These are phyloP conservation scores for Caenorhabditis panamensis DNA, from an alignment of 2,888 invertebrate genomes.

Conservation along the genomic window DNA sequence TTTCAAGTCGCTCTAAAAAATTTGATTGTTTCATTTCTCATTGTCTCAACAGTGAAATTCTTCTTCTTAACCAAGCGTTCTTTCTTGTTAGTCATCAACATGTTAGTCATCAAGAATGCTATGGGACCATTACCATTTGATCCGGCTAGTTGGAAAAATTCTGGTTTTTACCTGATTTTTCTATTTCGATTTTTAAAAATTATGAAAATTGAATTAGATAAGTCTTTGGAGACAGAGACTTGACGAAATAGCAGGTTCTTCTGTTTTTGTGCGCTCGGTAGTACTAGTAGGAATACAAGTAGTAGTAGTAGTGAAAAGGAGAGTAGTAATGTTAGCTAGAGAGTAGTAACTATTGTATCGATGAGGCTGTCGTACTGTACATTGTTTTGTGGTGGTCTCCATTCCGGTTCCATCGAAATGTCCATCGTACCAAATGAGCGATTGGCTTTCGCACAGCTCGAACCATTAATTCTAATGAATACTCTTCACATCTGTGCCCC, in stretches of 20 bases:
- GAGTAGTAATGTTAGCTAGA: constrained; percentile 32
- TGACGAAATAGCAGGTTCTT: constrained; percentile 2
- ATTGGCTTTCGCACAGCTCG: neutral
- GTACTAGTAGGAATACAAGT: constrained; percentile 23
- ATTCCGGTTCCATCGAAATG: constrained; percentile 38
- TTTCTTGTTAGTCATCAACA: neutral
- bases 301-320: constrained; percentile 7
- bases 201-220: neutral
- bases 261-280: constrained; percentile 31
- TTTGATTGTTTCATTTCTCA: neutral
- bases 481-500: constrained; percentile 4
- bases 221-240: constrained; percentile 5
- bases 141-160: too few relatives aligned
- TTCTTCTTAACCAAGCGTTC: too few relatives aligned
- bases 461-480: constrained; percentile 1
- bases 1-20: constrained; percentile 1
- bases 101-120: neutral
- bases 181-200: too few relatives aligned
- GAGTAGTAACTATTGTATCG: constrained; percentile 40
- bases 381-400: constrained; percentile 39
- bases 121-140: constrained; percentile 1
- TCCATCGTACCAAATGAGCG: neutral
- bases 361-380: constrained; percentile 45
- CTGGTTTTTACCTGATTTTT: neutral
- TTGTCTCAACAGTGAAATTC: too few relatives aligned